Percentiles rank a stretch among this genome's conserved stretches.
These are phyloP conservation scores for Ptychoptera contaminata DNA, from an alignment of 2,888 invertebrate species.

Conservation along the genomic window DNA sequence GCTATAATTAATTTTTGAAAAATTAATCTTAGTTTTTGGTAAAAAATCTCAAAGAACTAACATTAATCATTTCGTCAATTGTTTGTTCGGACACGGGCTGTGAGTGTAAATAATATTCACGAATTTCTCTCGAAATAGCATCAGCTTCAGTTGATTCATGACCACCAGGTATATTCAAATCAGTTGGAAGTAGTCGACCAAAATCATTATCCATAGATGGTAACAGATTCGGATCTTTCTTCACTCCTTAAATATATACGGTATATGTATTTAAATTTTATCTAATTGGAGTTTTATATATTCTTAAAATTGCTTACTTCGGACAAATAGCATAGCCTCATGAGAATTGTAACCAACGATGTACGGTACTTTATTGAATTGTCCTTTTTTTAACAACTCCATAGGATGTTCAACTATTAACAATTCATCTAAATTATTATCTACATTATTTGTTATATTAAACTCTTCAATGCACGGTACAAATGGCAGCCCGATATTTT, in stretches of 20 bases:
- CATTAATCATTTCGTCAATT: slow-evolving; percentile 41
- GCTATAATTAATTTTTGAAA: slow-evolving; percentile 22
- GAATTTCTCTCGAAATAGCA: slow-evolving; percentile 32
- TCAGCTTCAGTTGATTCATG: slow-evolving; percentile 21
- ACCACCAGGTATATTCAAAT: slow-evolving; percentile 28
- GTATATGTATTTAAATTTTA: background rate
- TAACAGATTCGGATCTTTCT: slow-evolving; percentile 39
- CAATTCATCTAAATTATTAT: slow-evolving; percentile 20
- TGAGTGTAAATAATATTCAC: slow-evolving; percentile 41
- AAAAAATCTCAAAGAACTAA: slow-evolving; percentile 18
- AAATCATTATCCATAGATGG: slow-evolving; percentile 40
- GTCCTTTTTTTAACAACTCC: slow-evolving; percentile 27
- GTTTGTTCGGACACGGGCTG: slow-evolving; percentile 35
- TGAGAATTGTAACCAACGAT: slow-evolving; percentile 48
- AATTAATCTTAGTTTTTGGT: background rate
- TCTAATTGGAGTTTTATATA: background rate
- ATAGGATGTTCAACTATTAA: slow-evolving; percentile 39
- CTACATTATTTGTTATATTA: slow-evolving; percentile 18
- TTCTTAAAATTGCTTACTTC: slow-evolving; percentile 29
- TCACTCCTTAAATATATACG: slow-evolving; percentile 31
- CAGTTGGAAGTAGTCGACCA: slow-evolving; percentile 39
- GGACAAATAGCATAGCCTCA: slow-evolving; percentile 46
- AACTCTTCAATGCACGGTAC: slow-evolving; percentile 29
- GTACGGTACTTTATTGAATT: slow-evolving; percentile 40
- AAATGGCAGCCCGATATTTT: slow-evolving; percentile 43